Base-by-base conservation (phyloP, 37 sponge, comb jelly and placozoan species). In the Cladorhizidae sp. region DNA sequence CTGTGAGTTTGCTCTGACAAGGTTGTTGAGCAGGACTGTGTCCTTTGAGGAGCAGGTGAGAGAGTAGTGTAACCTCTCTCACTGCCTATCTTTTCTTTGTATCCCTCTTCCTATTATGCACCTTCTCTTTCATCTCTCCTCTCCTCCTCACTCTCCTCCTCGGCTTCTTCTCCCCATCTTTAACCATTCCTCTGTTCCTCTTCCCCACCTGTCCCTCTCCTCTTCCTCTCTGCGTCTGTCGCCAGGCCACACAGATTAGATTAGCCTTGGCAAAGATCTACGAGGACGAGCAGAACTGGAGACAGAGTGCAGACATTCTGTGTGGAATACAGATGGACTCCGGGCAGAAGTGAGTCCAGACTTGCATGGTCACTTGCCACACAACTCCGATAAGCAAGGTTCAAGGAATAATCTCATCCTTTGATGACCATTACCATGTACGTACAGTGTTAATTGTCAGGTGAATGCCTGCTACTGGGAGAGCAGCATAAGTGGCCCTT, bases 41-140 rank as follows among this genome's bases (percentile, higher is more conserved):
- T 86, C 93, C 50, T 91, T 94, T 79, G 95, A 94, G 42, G 95
- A 94, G 20, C 94, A 92, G 80, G 93, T 88, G 56, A 41, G 78
- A 57, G 64, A 12, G 9, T 45, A 45, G 49, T 45, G 49, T 5
- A 45, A 45, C 5, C 9, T 45, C 49, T 26, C n/a, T 23, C 12
- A 17, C 5, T 59, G 12, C 3, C 12, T 59, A 23, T 59, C 5
- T 59, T 17, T 59, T 26, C n/a, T 59, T 59, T 59, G 55, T 59
- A 59, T 59, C 61, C 12, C 61, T 18, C 49, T 45, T 45, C 8
- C 49, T 45, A 45, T 9, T 45, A 9, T 45, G 49, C 9, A 12
- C 9, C 9, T 45, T 45, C 9, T 45, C 9, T 45, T 45, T 5
- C 49, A 5, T 45, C 9, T 45, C 9, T 45, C 49, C 49, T 45